These are phyloP conservation scores for Hipparchia sbordonii DNA, from an alignment of 2,888 invertebrate genomes.

Conservation along the genomic window DNA sequence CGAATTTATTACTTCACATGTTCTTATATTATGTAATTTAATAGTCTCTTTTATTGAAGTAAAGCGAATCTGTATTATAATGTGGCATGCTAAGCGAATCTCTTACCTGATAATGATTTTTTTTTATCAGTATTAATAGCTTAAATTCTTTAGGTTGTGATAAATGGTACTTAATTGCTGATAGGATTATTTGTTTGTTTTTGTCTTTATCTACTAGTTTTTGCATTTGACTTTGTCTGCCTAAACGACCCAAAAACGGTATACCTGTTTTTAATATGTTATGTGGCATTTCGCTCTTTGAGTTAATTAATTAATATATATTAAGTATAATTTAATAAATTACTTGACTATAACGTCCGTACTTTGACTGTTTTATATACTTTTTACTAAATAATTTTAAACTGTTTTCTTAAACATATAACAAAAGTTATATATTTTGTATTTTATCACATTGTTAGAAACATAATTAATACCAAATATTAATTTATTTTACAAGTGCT, in stretches of 20 bases:
- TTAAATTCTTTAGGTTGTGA: constrained; percentile 38
- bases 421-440: not conserved
- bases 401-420: too few species aligned
- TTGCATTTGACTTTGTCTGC: too few species aligned
- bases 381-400: too few species aligned
- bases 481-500: constrained; percentile 22
- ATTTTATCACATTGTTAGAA: not conserved
- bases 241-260: too few species aligned
- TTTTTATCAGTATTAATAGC: constrained; percentile 42
- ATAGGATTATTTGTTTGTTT: not conserved
- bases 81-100: constrained; percentile 10
- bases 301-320: too few species aligned
- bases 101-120: constrained; percentile 25
- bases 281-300: too few species aligned
- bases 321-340: too few species aligned
- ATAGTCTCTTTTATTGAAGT: not conserved
- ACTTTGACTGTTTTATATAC: too few species aligned
- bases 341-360: too few species aligned
- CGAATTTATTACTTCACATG: constrained; percentile 1
- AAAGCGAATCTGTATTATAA: constrained; percentile 8
- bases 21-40: not conserved
- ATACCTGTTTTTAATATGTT: too few species aligned
- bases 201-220: too few species aligned
- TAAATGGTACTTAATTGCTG: constrained; percentile 32
- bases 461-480: constrained; percentile 15